A percentile compares a stretch with the other conserved stretches of the same genome.
Evolutionary conservation across 2,888 invertebrate genomes (phyloP).

Genomic region (Scaptomyza cyrtandrae): DNA sequence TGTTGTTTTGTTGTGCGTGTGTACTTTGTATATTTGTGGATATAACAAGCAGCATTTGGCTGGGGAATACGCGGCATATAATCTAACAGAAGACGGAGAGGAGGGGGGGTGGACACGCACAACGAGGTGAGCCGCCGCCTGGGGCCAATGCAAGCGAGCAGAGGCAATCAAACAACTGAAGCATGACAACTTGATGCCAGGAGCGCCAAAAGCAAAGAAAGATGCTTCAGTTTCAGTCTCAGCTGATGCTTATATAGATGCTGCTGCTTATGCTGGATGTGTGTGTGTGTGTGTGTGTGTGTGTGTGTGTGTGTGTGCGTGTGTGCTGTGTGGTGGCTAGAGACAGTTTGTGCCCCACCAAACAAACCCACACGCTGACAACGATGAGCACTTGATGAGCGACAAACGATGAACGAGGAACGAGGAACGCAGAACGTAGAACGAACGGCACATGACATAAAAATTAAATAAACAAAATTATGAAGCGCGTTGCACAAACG

Average conservation of each 20-base stretch:
- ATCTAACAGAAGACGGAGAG: slow-evolving; percentile 22
- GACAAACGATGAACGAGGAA: slow-evolving; percentile 13
- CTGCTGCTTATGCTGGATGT: background rate
- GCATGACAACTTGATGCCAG: slow-evolving; percentile 79
- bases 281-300: slow-evolving; percentile 7
- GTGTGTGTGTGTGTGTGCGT: slow-evolving; percentile 2
- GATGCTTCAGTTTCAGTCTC: slow-evolving; percentile 33
- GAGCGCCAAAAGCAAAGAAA: slow-evolving; percentile 70
- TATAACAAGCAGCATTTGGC: slow-evolving; percentile 58
- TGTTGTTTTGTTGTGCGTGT: slow-evolving; percentile 13
- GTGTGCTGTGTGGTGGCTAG: slow-evolving; percentile 3
- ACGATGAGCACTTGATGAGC: slow-evolving; percentile 47
- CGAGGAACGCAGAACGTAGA: slow-evolving; percentile 1
- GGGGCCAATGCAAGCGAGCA: slow-evolving; percentile 72
- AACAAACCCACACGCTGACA: slow-evolving; percentile 15
- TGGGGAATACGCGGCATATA: slow-evolving; percentile 64
- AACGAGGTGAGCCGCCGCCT: slow-evolving; percentile 58
- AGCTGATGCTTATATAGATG: slow-evolving; percentile 35
- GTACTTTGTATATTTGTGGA: slow-evolving; percentile 31
- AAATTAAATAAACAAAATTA: slow-evolving; percentile 80
- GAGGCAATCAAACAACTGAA: slow-evolving; percentile 78
- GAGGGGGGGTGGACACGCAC: slow-evolving; percentile 18
- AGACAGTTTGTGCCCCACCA: background rate
- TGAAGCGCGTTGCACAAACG: slow-evolving; percentile 51
- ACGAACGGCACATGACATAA: slow-evolving; percentile 73